Conservation (phyloP, 1,140 invertebrate species). For the Ladona fulva region DNA sequence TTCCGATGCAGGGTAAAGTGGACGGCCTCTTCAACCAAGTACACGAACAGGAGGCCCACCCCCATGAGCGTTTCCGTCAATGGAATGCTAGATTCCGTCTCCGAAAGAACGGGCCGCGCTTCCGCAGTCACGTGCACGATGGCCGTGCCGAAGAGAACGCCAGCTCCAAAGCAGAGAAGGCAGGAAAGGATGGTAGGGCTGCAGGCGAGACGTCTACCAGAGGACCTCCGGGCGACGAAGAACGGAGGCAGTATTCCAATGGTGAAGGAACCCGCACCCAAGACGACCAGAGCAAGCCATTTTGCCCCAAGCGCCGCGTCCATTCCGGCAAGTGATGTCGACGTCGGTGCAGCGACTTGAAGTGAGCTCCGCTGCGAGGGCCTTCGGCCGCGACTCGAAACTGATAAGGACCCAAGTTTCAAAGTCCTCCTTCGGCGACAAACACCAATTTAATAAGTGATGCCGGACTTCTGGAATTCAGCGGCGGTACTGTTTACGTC, state of each 20-base stretch:
- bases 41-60: neutral
- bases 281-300: neutral
- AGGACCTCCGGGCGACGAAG: neutral
- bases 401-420: too few species aligned
- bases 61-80: neutral
- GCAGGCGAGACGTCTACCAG: neutral
- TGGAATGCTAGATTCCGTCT: neutral
- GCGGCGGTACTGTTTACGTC: too few species aligned
- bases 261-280: neutral
- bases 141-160: neutral
- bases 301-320: neutral
- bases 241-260: neutral
- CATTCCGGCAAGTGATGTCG: neutral
- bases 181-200: neutral
- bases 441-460: too few species aligned
- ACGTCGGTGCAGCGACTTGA: too few species aligned
- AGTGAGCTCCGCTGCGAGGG: too few species aligned
- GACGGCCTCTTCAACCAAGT: neutral
- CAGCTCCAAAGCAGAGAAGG: neutral
- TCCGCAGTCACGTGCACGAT: neutral
- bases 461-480: too few species aligned
- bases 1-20: neutral
- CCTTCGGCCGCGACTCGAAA: too few species aligned
- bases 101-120: neutral
- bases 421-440: too few species aligned